Percentiles rank a stretch among this genome's conserved stretches.
Evolutionary conservation across 1,140 invertebrate genomes (phyloP).

Genomic region (Manduca sexta): DNA sequence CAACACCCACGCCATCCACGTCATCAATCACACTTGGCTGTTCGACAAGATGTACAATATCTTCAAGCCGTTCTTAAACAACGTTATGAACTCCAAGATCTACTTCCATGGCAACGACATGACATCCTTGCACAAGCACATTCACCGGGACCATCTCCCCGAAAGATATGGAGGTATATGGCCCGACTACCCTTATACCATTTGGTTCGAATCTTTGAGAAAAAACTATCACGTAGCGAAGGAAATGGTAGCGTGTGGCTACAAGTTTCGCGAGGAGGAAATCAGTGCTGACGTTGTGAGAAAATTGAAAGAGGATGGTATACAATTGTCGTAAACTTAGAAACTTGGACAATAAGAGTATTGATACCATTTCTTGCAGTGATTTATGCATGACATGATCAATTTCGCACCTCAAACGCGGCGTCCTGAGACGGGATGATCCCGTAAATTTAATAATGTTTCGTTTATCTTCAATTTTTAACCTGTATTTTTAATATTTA

Average conservation of each 20-base stretch:
- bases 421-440: no score
- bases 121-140: slow-evolving; percentile 84
- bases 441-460: no score
- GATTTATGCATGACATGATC: no score
- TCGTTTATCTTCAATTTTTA: no score
- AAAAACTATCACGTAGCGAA: slow-evolving; percentile 75
- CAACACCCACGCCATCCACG: slow-evolving; percentile 82
- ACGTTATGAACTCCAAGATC: slow-evolving; percentile 79
- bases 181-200: slow-evolving; percentile 80
- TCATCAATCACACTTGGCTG: slow-evolving; percentile 85
- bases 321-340: slow-evolving; percentile 31
- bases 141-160: slow-evolving; percentile 80
- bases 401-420: no score
- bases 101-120: slow-evolving; percentile 85
- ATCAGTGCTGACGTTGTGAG: slow-evolving; percentile 46
- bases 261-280: slow-evolving; percentile 77
- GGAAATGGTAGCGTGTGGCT: slow-evolving; percentile 78
- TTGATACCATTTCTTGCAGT: no score
- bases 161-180: slow-evolving; percentile 81
- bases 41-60: slow-evolving; percentile 85
- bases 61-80: slow-evolving; percentile 83
- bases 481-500: no score
- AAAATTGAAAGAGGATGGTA: slow-evolving; percentile 41
- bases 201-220: slow-evolving; percentile 80
- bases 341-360: background rate